phyloP scores from a whole-genome alignment of 2,113 vertebrate species.

The Elachura formosa region DNA sequence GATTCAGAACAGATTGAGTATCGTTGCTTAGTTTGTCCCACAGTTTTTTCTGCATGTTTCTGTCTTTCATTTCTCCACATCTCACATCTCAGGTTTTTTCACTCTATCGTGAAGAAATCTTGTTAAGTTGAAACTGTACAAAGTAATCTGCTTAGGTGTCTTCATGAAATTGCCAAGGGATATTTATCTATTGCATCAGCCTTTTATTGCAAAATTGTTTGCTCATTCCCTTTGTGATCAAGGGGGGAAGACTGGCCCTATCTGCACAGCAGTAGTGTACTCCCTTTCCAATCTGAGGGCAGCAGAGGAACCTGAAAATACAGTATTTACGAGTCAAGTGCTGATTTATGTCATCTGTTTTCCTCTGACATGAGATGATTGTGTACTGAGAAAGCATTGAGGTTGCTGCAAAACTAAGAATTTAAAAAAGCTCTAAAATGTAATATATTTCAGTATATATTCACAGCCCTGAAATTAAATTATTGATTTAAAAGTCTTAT shows the following conservation, averaged over 20 bases:
- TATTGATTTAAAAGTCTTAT: not conserved
- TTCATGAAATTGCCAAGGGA: conserved; percentile 5
- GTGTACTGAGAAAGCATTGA: not conserved
- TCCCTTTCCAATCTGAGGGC: not conserved
- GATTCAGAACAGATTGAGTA: not conserved
- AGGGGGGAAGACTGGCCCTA: not conserved
- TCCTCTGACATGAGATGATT: not conserved
- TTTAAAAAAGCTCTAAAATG: not conserved
- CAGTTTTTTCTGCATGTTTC: not conserved
- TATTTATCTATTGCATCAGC: conserved; percentile 42
- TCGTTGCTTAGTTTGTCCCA: not conserved
- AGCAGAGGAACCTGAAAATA: not conserved
- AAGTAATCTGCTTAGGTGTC: conserved; percentile 20
- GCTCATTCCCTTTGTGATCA: not conserved
- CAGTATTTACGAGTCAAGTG: not conserved
- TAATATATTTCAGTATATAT: not conserved
- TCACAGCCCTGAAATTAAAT: not conserved
- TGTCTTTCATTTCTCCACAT: not conserved
- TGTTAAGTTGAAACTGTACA: conserved; percentile 34
- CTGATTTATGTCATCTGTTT: not conserved
- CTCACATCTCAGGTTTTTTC: not conserved
- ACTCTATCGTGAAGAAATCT: conserved; percentile 16
- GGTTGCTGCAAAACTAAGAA: not conserved
- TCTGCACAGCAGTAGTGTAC: not conserved
- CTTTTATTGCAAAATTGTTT: conserved; percentile 39